Conservation (phyloP, 2,113 vertebrate genomes). For the Lepidothrix coronata region DNA sequence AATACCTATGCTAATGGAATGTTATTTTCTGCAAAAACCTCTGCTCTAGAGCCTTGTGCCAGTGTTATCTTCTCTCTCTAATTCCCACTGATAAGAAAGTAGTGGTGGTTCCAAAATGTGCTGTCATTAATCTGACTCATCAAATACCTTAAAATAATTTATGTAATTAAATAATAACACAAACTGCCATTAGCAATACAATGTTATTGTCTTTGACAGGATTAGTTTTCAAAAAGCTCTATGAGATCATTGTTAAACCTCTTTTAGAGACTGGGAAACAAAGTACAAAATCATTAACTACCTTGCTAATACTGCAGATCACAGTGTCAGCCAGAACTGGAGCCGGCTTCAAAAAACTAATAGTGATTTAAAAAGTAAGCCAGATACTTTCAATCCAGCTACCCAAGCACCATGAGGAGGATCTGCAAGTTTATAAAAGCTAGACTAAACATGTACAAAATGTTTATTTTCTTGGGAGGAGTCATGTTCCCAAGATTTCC, state of each 20-base stretch:
- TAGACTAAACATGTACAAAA: neutral
- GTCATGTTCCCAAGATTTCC: neutral
- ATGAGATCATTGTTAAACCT: neutral
- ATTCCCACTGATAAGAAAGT: neutral
- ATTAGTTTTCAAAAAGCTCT: neutral
- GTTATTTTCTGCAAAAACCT: neutral
- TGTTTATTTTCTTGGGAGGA: neutral
- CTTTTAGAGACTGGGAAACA: neutral
- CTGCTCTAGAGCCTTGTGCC: neutral
- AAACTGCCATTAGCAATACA: neutral
- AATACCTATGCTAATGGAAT: neutral
- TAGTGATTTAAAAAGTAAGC: neutral
- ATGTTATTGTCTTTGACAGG: neutral
- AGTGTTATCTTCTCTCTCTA: neutral
- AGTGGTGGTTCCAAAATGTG: neutral
- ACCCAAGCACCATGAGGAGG: neutral
- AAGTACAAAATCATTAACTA: neutral
- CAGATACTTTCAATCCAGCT: neutral
- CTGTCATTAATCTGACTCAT: neutral
- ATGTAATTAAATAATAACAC: neutral
- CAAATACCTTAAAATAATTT: neutral
- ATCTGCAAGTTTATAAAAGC: neutral
- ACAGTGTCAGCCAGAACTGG: neutral
- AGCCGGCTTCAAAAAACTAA: neutral
- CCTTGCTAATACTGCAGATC: neutral